Conservation (phyloP, 2,797 vertebrate species). For the Buphagus erythrorhynchus region DNA sequence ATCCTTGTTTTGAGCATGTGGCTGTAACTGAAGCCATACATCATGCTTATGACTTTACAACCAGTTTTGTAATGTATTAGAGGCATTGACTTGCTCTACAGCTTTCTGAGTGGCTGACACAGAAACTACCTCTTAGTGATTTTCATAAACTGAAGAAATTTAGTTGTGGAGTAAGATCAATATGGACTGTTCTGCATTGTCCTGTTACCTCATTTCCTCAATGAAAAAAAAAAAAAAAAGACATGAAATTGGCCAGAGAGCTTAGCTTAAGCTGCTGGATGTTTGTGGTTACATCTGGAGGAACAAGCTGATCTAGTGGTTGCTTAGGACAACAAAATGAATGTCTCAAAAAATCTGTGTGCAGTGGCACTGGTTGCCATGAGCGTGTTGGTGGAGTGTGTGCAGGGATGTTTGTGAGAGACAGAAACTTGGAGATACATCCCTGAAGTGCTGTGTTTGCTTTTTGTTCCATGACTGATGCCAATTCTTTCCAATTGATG, state of each 20-base stretch:
- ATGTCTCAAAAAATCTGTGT: neutral
- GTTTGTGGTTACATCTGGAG: conserved; percentile 26
- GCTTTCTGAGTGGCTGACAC: neutral
- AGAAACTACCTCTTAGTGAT: neutral
- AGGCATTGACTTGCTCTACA: neutral
- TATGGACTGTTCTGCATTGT: neutral
- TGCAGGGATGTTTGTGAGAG: neutral
- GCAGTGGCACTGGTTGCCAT: neutral
- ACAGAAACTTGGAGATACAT: neutral
- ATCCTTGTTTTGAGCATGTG: neutral
- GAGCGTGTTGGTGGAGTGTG: neutral
- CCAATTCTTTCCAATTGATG: neutral
- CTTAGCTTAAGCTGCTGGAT: neutral
- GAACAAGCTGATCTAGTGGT: conserved; percentile 24
- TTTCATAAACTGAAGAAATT: neutral
- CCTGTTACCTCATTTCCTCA: neutral
- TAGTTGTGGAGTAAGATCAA: neutral
- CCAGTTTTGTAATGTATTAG: neutral
- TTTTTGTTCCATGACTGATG: neutral
- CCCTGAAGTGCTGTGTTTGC: neutral
- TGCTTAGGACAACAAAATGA: conserved; percentile 22
- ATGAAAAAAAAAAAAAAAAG: neutral
- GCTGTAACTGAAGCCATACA: neutral
- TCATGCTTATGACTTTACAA: neutral
- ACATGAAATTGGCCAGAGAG: neutral